Conservation (phyloP, 1,140 invertebrate species). For the Drosophila punjabiensis region DNA sequence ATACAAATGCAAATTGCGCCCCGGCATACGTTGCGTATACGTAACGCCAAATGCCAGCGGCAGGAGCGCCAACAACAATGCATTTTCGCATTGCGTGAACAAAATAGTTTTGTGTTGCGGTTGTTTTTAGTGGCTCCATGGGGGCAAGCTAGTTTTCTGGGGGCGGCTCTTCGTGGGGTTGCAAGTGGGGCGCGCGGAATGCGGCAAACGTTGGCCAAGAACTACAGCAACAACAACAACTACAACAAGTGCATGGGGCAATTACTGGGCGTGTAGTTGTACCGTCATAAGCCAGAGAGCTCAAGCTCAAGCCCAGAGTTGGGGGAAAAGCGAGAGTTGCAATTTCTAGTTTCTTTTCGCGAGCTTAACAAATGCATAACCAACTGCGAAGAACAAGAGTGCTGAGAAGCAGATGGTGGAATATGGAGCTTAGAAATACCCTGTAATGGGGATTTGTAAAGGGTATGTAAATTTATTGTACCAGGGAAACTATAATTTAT, state of each 20-base stretch:
- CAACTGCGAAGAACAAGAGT: constrained; percentile 27
- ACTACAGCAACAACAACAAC: constrained; percentile 36
- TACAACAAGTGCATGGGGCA: constrained; percentile 64
- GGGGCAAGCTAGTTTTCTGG: constrained; percentile 22
- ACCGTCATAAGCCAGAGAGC: constrained; percentile 39
- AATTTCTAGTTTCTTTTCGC: constrained; percentile 60
- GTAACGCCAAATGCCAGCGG: constrained; percentile 74
- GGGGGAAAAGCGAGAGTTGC: constrained; percentile 45
- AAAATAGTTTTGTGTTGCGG: constrained; percentile 82
- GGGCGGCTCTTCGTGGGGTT: not conserved
- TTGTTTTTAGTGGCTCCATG: constrained; percentile 72
- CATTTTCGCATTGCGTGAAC: constrained; percentile 81
- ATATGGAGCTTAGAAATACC: not conserved
- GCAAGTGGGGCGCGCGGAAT: constrained; percentile 10
- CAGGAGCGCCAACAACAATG: constrained; percentile 58
- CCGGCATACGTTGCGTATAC: constrained; percentile 77
- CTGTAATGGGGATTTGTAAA: not conserved
- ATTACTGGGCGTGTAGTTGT: constrained; percentile 64
- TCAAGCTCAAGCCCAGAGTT: not conserved
- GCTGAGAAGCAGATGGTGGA: not conserved
- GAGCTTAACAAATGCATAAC: constrained; percentile 65
- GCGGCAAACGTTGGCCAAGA: constrained; percentile 44
- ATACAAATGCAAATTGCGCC: constrained; percentile 79
- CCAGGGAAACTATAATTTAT: not conserved
- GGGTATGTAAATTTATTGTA: not conserved